These are phyloP conservation scores for Pristionchus arcanus DNA, from an alignment of 2,888 invertebrate species.

Conservation along the genomic window DNA sequence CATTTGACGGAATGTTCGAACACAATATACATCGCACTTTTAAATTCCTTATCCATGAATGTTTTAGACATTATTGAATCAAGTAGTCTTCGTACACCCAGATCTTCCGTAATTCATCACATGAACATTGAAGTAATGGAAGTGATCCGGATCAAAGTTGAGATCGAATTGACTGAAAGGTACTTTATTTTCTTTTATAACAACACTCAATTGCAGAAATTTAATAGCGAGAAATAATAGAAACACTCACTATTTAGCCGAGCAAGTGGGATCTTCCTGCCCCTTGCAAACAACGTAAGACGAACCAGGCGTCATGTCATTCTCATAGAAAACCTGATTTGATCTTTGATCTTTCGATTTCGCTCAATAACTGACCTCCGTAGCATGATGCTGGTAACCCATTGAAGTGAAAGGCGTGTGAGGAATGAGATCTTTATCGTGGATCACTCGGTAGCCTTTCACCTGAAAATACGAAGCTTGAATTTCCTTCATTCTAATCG, in stretches of 20 bases:
- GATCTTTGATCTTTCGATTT: not conserved
- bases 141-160: conserved; percentile 31
- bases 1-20: too few relatives aligned
- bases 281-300: conserved; percentile 1
- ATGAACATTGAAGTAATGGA: conserved; percentile 16
- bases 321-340: conserved; percentile 40
- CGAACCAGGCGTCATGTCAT: conserved; percentile 28
- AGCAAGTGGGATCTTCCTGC: conserved; percentile 36
- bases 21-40: too few relatives aligned
- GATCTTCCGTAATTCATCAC: not conserved
- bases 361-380: conserved; percentile 28
- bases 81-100: not conserved
- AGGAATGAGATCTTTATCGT: conserved; percentile 56
- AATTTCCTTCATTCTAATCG: too few relatives aligned
- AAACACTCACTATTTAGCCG: not conserved
- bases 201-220: not conserved
- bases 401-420: conserved; percentile 55
- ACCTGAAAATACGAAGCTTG: not conserved
- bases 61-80: not conserved
- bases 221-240: not conserved
- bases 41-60: too few relatives aligned
- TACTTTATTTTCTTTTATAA: not conserved
- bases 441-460: conserved; percentile 54
- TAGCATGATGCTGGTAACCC: conserved; percentile 50
- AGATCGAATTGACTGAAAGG: not conserved